These are phyloP conservation scores for Palaemon carinicauda DNA, from an alignment of 1,140 invertebrate genomes.

Conservation along the genomic window DNA sequence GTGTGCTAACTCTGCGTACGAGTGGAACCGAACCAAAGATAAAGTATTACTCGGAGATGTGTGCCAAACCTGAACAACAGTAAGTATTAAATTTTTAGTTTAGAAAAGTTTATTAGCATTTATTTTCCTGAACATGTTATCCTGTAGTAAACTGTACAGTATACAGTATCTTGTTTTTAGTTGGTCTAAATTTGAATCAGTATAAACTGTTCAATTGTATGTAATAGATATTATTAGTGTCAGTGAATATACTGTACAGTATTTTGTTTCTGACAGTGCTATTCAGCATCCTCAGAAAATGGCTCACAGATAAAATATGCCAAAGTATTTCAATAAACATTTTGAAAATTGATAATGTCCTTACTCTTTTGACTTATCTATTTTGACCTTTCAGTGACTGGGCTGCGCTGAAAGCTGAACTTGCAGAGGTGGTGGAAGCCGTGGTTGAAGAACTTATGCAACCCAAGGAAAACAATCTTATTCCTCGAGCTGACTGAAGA, in stretches of 20 bases:
- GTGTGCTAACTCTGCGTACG: slow-evolving; percentile 87
- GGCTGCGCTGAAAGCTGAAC: slow-evolving; percentile 70
- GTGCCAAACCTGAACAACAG: slow-evolving; percentile 73
- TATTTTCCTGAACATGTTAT: not conserved
- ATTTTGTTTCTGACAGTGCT: too few species aligned
- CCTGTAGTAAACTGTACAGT: not conserved
- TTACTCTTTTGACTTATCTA: slow-evolving; percentile 17
- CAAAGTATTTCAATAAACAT: not conserved
- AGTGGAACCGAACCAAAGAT: slow-evolving; percentile 99
- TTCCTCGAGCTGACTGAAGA: slow-evolving; percentile 64
- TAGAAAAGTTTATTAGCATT: not conserved
- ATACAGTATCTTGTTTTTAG: not conserved
- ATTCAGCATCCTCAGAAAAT: too few species aligned
- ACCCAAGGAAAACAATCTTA: slow-evolving; percentile 78
- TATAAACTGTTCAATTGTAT: too few species aligned
- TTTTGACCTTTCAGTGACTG: slow-evolving; percentile 73
- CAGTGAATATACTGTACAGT: too few species aligned
- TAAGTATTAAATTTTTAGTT: slow-evolving; percentile 64
- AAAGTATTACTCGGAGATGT: slow-evolving; percentile 96
- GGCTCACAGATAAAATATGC: too few species aligned
- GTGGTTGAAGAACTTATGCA: slow-evolving; percentile 83
- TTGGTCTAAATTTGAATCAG: too few species aligned
- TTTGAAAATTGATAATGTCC: slow-evolving; percentile 40
- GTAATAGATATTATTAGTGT: too few species aligned
- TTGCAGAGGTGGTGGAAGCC: slow-evolving; percentile 80